phyloP scores from a whole-genome alignment of 2,797 vertebrate species.

The Pelochelys cantorii region DNA sequence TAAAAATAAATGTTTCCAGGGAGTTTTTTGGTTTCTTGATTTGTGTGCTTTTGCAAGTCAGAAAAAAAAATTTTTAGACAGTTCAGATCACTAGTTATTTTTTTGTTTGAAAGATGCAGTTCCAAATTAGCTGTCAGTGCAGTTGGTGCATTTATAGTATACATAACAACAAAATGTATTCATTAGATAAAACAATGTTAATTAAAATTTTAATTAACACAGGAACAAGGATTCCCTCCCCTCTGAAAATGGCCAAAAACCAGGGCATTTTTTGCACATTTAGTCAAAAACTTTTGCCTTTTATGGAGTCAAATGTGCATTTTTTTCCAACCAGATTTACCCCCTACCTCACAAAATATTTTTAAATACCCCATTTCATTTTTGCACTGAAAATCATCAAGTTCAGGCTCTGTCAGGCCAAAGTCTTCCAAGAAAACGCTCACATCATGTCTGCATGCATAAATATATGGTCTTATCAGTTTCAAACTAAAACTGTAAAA shows the following conservation, averaged over 20 bases:
- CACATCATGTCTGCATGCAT: neutral
- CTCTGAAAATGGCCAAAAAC: neutral
- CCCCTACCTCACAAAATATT: neutral
- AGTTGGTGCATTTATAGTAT: slow-evolving; percentile 55
- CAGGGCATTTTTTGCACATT: neutral
- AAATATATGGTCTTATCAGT: neutral
- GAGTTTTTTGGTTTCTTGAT: neutral
- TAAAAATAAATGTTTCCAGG: neutral
- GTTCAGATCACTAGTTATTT: slow-evolving; percentile 55
- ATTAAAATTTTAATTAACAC: neutral
- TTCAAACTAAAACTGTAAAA: neutral
- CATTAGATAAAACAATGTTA: neutral
- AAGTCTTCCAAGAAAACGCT: neutral
- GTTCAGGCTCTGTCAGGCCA: neutral
- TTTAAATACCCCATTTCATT: neutral
- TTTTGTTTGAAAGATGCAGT: neutral
- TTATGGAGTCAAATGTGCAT: neutral
- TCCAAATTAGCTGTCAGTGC: slow-evolving; percentile 26
- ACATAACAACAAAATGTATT: slow-evolving; percentile 24
- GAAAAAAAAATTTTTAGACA: slow-evolving; percentile 31
- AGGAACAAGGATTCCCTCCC: neutral
- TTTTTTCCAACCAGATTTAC: neutral
- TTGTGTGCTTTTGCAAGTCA: neutral
- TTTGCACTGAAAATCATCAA: neutral
- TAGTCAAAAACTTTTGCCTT: neutral